These are phyloP conservation scores for Chelonoidis abingdonii DNA, from an alignment of 2,113 vertebrate species.

Conservation along the genomic window DNA sequence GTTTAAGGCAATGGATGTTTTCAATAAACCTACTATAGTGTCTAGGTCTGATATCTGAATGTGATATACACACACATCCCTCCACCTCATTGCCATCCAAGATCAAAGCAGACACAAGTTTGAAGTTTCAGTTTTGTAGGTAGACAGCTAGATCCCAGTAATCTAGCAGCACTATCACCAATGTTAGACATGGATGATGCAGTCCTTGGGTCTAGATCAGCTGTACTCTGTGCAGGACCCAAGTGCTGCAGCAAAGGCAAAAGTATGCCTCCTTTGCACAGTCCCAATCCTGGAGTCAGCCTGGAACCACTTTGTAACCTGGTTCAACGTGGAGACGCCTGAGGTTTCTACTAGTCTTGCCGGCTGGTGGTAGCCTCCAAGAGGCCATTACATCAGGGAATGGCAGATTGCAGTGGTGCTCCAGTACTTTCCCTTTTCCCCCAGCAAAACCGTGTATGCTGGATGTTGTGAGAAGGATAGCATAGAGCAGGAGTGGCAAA, in stretches of 20 bases:
- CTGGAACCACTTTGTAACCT: too few relatives aligned
- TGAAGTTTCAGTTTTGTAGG: not conserved
- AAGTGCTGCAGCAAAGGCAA: not conserved
- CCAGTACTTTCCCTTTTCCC: too few relatives aligned
- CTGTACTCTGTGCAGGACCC: not conserved
- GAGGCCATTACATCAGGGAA: too few relatives aligned
- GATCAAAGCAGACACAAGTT: not conserved
- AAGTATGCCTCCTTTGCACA: not conserved
- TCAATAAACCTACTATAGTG: not conserved
- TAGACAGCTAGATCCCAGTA: not conserved
- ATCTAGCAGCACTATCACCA: accelerated
- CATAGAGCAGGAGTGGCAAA: too few relatives aligned
- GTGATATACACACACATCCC: not conserved
- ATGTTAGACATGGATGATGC: not conserved
- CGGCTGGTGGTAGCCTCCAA: too few relatives aligned
- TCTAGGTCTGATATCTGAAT: not conserved
- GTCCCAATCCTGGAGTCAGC: not conserved
- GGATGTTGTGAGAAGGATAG: too few relatives aligned
- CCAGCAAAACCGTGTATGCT: too few relatives aligned
- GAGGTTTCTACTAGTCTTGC: too few relatives aligned
- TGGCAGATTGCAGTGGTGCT: too few relatives aligned
- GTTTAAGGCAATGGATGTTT: not conserved
- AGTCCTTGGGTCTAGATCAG: not conserved
- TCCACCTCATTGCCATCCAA: too few relatives aligned
- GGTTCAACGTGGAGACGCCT: too few relatives aligned